Percentiles rank a stretch among this genome's conserved stretches.
Conservation (phyloP, 2,888 invertebrate genomes). For the Alloscopus bannaensis region DNA sequence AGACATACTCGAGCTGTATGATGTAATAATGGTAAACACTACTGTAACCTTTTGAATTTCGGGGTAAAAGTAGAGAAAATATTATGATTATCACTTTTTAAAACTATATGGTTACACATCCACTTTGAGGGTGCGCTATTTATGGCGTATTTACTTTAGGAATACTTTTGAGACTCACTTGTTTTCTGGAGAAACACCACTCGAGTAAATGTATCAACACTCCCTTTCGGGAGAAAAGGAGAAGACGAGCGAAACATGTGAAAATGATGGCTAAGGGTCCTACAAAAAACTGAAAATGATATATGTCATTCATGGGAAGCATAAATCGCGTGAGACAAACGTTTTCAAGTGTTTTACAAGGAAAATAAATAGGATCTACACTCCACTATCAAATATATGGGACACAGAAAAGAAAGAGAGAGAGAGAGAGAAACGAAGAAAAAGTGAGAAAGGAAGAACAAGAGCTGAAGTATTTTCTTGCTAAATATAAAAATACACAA, state of each 20-base stretch:
- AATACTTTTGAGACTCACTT: too few species aligned
- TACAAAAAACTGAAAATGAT: constrained; percentile 66
- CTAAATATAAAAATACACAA: constrained; percentile 33
- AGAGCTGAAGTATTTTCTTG: constrained; percentile 22
- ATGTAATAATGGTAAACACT: too few species aligned
- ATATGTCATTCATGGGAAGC: constrained; percentile 64
- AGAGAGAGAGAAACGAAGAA: constrained; percentile 1
- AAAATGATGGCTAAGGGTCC: too few species aligned
- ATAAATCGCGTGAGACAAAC: constrained; percentile 69
- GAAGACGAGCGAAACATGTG: too few species aligned
- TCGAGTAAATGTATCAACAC: constrained; percentile 41
- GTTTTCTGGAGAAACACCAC: constrained; percentile 20
- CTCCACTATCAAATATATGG: constrained; percentile 4
- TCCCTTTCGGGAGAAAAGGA: background rate
- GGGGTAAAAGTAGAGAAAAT: too few species aligned
- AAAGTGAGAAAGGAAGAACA: background rate
- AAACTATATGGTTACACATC: too few species aligned
- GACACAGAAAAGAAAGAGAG: constrained; percentile 18
- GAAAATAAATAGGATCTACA: constrained; percentile 64
- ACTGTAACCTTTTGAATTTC: too few species aligned
- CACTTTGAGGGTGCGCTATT: too few species aligned
- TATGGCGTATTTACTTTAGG: too few species aligned
- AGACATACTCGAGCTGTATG: too few species aligned
- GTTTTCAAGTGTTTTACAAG: constrained; percentile 67
- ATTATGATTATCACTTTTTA: too few species aligned